Evolutionary conservation across 2,113 vertebrate species (phyloP), one percentile per base, ranked within the genome.

Genomic region (Balaeniceps rex): DNA sequence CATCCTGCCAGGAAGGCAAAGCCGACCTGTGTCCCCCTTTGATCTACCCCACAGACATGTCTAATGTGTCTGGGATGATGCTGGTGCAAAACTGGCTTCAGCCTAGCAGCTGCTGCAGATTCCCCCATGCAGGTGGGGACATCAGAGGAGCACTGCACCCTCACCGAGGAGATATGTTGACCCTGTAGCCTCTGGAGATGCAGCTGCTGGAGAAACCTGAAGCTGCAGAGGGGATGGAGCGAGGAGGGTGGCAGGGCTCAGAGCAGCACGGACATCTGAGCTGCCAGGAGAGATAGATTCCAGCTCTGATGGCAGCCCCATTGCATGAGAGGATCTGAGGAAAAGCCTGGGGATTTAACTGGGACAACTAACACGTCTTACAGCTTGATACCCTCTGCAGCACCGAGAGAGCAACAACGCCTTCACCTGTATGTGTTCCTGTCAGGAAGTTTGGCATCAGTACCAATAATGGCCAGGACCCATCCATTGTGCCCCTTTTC

Each of bases 91-190:
- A 58, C 14, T 70, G 26, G 5, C 49, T 86, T 77, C 60, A 57
- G 34, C 7, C 23, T 63, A 36, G 40, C 36, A 74, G 54, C 38
- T 80, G 47, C 42, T 80, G 47, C 25, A 19, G 26, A 29, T 68
- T 76, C 9, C 0, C 1, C 6, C 0, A 0, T 24, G 33, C 16
- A 52, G 31, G 9, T 40, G 28, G 24, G 9, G 21, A 40, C 4
- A 1, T 70, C 31, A 77, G 40, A 49, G 23, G 21, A 74, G 51
- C 1, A 1, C 25, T n/a, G 36, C 23, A 42, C 10, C 31, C 33
- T 94, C 17, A 34, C 6, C 0, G 0, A 42, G 11, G 24, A 42
- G 26, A 19, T 34, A 6, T 4, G 3, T 44, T 93, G 51, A 55
- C 21, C 18, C 13, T 65, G 4, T 49, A 63, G 36, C 19, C 46